Evolutionary conservation across 2,113 vertebrate genomes (phyloP).

Genomic region (Tupaia tana): DNA sequence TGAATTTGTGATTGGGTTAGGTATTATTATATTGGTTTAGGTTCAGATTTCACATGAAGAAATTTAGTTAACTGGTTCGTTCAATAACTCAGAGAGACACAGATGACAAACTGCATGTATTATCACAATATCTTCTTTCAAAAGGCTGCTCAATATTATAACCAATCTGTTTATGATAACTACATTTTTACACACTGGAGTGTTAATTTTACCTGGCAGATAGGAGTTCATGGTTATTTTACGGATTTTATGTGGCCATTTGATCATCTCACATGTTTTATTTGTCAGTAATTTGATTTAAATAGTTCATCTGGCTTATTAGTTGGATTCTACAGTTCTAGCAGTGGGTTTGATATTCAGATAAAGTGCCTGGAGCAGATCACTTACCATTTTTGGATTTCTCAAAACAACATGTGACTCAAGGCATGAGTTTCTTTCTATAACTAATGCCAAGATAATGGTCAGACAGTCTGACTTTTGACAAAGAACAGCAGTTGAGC

Average conservation of each 20-base stretch:
- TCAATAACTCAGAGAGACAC: neutral
- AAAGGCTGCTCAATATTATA: neutral
- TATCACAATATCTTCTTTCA: neutral
- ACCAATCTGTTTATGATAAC: neutral
- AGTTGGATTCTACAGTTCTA: neutral
- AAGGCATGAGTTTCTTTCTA: neutral
- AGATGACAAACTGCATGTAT: neutral
- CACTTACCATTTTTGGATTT: neutral
- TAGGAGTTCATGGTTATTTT: neutral
- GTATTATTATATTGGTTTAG: conserved; percentile 32
- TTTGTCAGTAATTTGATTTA: neutral
- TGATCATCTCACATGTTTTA: neutral
- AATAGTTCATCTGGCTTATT: neutral
- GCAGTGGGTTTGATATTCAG: neutral
- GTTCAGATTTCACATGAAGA: neutral
- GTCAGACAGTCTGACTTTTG: neutral
- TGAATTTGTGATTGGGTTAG: neutral
- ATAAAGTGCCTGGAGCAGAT: neutral
- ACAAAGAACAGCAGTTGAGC: neutral
- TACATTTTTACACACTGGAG: neutral
- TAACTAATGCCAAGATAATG: neutral
- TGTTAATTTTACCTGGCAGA: conserved; percentile 4
- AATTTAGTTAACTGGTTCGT: conserved; percentile 26
- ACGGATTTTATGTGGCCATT: neutral
- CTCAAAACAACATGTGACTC: neutral